Evolutionary conservation across 2,113 vertebrate genomes (phyloP).

Genomic region (Probosciger aterrimus): DNA sequence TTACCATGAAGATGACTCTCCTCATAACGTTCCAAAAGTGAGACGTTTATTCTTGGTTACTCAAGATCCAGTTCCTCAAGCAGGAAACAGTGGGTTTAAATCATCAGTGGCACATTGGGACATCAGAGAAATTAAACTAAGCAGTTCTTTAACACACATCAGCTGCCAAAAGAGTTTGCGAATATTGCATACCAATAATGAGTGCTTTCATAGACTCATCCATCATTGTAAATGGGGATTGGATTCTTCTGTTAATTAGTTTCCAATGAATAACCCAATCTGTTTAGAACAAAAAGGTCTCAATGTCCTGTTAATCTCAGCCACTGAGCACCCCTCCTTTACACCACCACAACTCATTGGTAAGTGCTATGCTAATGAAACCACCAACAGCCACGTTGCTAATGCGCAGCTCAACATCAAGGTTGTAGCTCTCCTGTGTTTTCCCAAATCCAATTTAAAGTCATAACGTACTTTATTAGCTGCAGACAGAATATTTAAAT

Average conservation of each 20-base stretch:
- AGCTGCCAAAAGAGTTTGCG: not conserved
- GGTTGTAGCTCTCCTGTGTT: constrained; percentile 47
- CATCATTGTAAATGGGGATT: not conserved
- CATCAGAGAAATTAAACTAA: constrained; percentile 12
- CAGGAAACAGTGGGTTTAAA: constrained; percentile 27
- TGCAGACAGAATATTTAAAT: constrained; percentile 77
- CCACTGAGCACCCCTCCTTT: not conserved
- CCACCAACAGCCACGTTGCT: not conserved
- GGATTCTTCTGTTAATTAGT: constrained; percentile 7
- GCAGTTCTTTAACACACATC: not conserved
- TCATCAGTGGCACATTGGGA: not conserved
- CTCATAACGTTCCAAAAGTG: not conserved
- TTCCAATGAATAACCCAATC: not conserved
- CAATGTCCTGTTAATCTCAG: not conserved
- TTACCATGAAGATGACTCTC: not conserved
- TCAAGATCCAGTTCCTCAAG: not conserved
- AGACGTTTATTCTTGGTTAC: not conserved
- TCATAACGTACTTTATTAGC: constrained; percentile 68
- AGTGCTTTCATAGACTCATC: constrained; percentile 26
- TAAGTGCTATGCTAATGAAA: not conserved
- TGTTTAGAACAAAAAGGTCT: not conserved
- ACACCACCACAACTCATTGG: not conserved
- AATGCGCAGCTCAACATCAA: constrained; percentile 51
- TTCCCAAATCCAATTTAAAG: constrained; percentile 70
- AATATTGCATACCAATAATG: constrained; percentile 25